Percentiles rank a stretch among this genome's conserved stretches.
Evolutionary conservation across 2,797 vertebrate species (phyloP).

Genomic region (Enteromius afrohamiltoni): DNA sequence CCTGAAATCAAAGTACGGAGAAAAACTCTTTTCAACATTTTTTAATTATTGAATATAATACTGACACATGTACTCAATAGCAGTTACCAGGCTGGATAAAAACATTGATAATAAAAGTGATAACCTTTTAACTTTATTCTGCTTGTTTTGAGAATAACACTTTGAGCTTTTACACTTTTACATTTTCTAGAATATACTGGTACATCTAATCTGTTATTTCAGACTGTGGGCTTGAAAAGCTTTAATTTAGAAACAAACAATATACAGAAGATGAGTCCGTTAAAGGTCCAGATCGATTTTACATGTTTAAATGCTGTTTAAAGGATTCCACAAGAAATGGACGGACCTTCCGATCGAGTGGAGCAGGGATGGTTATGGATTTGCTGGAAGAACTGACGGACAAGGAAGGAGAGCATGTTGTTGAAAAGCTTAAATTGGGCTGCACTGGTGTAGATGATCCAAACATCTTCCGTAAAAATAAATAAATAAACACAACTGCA

Average conservation of each 20-base stretch:
- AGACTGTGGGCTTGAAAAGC: slow-evolving; percentile 72
- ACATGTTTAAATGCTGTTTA: slow-evolving; percentile 51
- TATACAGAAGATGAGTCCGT: slow-evolving; percentile 61
- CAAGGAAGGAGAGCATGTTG: background rate
- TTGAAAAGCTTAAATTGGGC: background rate
- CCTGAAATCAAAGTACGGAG: slow-evolving; percentile 25
- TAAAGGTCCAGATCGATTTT: slow-evolving; percentile 61
- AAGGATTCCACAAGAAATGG: slow-evolving; percentile 51
- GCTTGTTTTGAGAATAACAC: slow-evolving; percentile 57
- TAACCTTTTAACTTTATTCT: slow-evolving; percentile 74
- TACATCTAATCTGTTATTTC: slow-evolving; percentile 80
- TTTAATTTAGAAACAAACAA: slow-evolving; percentile 63
- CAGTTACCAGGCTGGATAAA: slow-evolving; percentile 84
- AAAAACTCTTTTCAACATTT: slow-evolving; percentile 72
- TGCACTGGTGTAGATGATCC: slow-evolving; percentile 22
- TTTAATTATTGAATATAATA: slow-evolving; percentile 86
- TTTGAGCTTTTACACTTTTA: slow-evolving; percentile 73
- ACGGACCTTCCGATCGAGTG: slow-evolving; percentile 49
- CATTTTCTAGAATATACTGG: slow-evolving; percentile 78
- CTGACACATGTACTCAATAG: slow-evolving; percentile 86
- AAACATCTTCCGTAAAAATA: slow-evolving; percentile 18
- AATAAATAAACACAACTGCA: slow-evolving; percentile 11
- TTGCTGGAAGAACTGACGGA: background rate
- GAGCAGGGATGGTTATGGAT: slow-evolving; percentile 41
- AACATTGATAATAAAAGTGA: slow-evolving; percentile 86